A percentile compares a stretch with the other conserved stretches of the same genome.
Conservation (phyloP, 2,797 vertebrate species). For the Clarias platycephalus region DNA sequence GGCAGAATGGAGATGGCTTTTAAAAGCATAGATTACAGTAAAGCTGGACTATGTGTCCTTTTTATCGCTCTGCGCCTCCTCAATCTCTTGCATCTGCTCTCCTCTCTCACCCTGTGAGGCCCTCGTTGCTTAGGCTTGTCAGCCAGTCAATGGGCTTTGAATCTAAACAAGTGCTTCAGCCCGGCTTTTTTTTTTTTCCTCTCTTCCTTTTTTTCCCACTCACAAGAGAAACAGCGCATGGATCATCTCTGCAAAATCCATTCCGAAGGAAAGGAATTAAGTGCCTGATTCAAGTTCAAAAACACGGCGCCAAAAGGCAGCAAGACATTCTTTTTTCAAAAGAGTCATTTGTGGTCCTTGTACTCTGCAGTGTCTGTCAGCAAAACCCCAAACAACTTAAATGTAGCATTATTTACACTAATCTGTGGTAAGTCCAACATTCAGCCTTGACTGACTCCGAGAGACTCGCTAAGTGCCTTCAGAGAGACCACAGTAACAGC, state of each 20-base stretch:
- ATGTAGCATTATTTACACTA: slow-evolving; percentile 40
- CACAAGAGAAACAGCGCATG: slow-evolving; percentile 32
- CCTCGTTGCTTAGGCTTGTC: slow-evolving; percentile 66
- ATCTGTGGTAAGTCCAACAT: slow-evolving; percentile 44
- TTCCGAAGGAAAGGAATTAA: slow-evolving; percentile 32
- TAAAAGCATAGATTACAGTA: slow-evolving; percentile 71
- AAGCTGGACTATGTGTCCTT: slow-evolving; percentile 63
- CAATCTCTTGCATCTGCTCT: slow-evolving; percentile 62
- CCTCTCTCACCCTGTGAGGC: slow-evolving; percentile 60
- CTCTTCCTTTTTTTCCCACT: neutral
- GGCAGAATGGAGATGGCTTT: slow-evolving; percentile 69
- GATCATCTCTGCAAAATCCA: slow-evolving; percentile 37
- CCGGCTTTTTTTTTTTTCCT: slow-evolving; percentile 18
- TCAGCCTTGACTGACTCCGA: slow-evolving; percentile 29
- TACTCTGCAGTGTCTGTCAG: slow-evolving; percentile 36
- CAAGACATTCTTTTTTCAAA: slow-evolving; percentile 25
- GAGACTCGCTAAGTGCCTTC: slow-evolving; percentile 31
- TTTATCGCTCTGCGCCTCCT: slow-evolving; percentile 66
- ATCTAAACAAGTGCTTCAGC: slow-evolving; percentile 54
- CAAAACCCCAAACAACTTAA: slow-evolving; percentile 35
- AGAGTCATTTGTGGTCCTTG: slow-evolving; percentile 21
- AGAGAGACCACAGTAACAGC: slow-evolving; percentile 29
- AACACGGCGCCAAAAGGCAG: slow-evolving; percentile 10
- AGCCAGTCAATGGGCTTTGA: slow-evolving; percentile 69
- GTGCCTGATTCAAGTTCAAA: slow-evolving; percentile 32